Conservation (phyloP, 2,888 invertebrate species). For the Trachelus stipa region DNA sequence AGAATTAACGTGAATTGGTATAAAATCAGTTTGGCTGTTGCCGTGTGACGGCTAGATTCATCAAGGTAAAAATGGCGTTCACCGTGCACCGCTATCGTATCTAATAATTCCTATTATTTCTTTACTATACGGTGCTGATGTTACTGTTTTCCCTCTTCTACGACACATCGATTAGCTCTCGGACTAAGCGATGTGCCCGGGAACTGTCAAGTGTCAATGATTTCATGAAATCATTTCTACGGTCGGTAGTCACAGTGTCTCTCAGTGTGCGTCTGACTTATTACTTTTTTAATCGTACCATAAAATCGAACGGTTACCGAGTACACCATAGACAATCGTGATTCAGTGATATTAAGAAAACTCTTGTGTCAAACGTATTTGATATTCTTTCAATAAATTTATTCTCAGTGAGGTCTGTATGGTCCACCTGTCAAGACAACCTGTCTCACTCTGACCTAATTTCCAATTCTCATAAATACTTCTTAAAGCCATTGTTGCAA, state of each 20-base stretch:
- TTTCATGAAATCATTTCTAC: neutral
- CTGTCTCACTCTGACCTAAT: slow-evolving; percentile 46
- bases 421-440: slow-evolving; percentile 51
- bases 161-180: neutral
- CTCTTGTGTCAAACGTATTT: neutral
- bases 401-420: neutral
- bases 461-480: slow-evolving; percentile 5
- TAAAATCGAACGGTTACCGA: neutral
- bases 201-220: slow-evolving; percentile 2
- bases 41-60: slow-evolving; percentile 42
- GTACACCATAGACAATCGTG: neutral
- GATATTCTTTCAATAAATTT: neutral
- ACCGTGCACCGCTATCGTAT: slow-evolving; percentile 22
- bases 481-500: neutral
- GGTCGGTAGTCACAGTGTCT: neutral
- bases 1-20: neutral
- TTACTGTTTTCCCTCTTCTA: neutral
- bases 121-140: neutral
- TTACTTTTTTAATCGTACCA: neutral
- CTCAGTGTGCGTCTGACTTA: neutral
- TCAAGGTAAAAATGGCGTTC: slow-evolving; percentile 60
- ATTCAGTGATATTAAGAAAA: neutral
- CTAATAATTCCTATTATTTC: neutral
- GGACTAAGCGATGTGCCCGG: neutral
- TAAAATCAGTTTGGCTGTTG: slow-evolving; percentile 4